A percentile compares a stretch with the other conserved stretches of the same genome.
phyloP scores from a whole-genome alignment of 2,797 vertebrate genomes.

The Sphenopsis melanotis region DNA sequence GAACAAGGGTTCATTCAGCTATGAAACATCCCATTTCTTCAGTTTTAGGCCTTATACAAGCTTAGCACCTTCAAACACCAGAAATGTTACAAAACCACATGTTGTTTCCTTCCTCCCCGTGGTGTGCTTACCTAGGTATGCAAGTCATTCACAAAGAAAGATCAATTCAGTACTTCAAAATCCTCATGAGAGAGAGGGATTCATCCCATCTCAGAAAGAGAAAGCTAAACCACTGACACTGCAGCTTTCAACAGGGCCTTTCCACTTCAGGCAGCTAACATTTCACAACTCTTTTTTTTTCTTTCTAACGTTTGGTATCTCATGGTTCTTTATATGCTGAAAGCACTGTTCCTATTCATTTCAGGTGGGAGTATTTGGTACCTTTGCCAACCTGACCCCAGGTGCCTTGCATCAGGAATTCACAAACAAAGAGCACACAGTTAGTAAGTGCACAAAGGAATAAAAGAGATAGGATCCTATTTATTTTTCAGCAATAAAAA shows the following conservation, averaged over 20 bases:
- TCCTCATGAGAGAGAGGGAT: background rate
- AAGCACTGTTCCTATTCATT: constrained; percentile 1
- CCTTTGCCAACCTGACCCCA: constrained; percentile 32
- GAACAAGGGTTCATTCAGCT: background rate
- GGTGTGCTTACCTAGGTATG: background rate
- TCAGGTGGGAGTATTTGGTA: constrained; percentile 27
- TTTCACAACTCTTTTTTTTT: background rate
- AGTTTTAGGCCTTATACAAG: background rate
- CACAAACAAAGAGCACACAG: constrained; percentile 36
- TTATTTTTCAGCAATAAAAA: background rate
- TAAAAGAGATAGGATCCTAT: background rate
- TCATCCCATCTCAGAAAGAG: background rate
- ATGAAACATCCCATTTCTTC: background rate
- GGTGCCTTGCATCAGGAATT: constrained; percentile 33
- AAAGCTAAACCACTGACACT: background rate
- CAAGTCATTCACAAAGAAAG: background rate
- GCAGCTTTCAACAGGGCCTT: background rate
- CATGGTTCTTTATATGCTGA: background rate
- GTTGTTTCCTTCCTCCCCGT: accelerated
- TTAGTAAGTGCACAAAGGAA: background rate
- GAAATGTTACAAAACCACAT: background rate
- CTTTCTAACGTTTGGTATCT: background rate
- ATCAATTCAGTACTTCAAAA: background rate
- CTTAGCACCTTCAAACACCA: background rate
- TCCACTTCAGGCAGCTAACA: background rate